phyloP scores from a whole-genome alignment of 2,888 invertebrate genomes.

The Drosophila formosana region DNA sequence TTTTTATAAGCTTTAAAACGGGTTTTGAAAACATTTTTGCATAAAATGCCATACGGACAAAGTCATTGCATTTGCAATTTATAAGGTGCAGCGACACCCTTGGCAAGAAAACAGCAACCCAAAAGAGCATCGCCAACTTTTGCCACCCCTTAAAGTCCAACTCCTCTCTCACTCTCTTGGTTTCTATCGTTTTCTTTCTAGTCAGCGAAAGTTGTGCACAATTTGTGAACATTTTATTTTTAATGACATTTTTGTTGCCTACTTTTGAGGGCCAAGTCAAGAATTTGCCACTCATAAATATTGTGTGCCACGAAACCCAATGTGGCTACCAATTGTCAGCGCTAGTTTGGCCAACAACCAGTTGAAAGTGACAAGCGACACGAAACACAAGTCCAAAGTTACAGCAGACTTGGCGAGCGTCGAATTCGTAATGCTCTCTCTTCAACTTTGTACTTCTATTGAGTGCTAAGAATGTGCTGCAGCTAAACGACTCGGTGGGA shows the following conservation, averaged over 20 bases:
- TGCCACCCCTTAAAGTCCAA: too few species aligned
- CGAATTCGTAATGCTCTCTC: constrained; percentile 21
- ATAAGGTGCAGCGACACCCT: constrained; percentile 45
- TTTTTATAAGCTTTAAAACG: constrained; percentile 69
- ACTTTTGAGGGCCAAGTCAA: constrained; percentile 18
- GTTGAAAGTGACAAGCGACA: constrained; percentile 13
- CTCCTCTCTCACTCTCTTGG: too few species aligned
- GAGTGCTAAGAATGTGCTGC: not conserved
- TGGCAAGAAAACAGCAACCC: constrained; percentile 17
- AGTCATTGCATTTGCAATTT: constrained; percentile 60
- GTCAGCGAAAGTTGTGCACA: constrained; percentile 25
- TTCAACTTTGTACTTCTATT: not conserved
- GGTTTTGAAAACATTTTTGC: constrained; percentile 46
- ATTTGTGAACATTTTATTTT: constrained; percentile 36
- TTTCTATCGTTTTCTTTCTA: not conserved
- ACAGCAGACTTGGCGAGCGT: not conserved
- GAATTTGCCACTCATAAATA: constrained; percentile 20
- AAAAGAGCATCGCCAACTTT: constrained; percentile 26
- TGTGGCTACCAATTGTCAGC: constrained; percentile 55
- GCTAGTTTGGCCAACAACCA: constrained; percentile 39
- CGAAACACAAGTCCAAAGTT: constrained; percentile 7
- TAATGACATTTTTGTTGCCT: constrained; percentile 44
- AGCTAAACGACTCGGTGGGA: not conserved
- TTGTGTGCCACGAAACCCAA: constrained; percentile 29
- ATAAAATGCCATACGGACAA: constrained; percentile 45